phyloP scores from a whole-genome alignment of 2,113 vertebrate genomes.

The Sinocyclocheilus rhinocerous region DNA sequence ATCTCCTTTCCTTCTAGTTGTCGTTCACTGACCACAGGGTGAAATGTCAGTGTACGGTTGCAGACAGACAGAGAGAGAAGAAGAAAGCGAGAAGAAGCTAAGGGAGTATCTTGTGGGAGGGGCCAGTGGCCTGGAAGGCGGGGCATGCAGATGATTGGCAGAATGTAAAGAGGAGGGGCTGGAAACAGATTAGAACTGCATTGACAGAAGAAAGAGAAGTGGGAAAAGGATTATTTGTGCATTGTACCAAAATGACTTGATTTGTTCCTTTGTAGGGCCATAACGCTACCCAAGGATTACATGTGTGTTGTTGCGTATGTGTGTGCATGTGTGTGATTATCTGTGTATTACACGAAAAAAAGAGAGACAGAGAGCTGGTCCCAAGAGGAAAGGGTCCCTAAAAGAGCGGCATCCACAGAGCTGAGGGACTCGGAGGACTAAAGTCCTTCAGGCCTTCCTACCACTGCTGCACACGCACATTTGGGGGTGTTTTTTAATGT shows the following conservation, averaged over 20 bases:
- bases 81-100: constrained; percentile 19
- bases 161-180: constrained; percentile 69
- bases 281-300: not conserved
- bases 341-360: constrained; percentile 38
- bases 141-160: constrained; percentile 69
- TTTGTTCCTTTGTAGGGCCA: not conserved
- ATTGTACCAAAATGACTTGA: not conserved
- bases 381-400: constrained; percentile 49
- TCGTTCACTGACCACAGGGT: not conserved
- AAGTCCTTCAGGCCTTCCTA: constrained; percentile 79
- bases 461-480: constrained; percentile 76
- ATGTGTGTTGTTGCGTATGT: constrained; percentile 40
- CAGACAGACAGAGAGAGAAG: constrained; percentile 25
- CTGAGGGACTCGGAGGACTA: constrained; percentile 74
- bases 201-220: constrained; percentile 77
- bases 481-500: constrained; percentile 27
- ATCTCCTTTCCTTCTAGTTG: constrained; percentile 26
- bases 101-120: constrained; percentile 34
- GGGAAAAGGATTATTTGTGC: constrained; percentile 53
- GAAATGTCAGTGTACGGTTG: constrained; percentile 17
- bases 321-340: constrained; percentile 38
- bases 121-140: constrained; percentile 49
- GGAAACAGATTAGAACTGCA: constrained; percentile 81
- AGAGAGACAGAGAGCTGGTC: constrained; percentile 57
- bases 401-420: constrained; percentile 75